Conservation (phyloP, 2,797 vertebrate genomes). For the Sebastes alutus region DNA sequence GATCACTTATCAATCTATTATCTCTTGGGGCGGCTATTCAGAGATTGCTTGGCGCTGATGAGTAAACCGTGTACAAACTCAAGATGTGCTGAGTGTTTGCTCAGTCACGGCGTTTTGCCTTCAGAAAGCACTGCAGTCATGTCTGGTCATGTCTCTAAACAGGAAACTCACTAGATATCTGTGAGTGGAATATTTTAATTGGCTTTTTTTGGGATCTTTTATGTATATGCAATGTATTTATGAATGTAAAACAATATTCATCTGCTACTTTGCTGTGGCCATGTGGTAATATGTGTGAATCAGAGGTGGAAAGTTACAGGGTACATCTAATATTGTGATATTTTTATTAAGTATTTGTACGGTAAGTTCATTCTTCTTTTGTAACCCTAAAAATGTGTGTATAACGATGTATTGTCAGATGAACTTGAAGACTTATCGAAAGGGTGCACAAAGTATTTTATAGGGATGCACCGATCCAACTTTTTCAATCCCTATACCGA, state of each 20-base stretch:
- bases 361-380: neutral
- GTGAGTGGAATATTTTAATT: conserved; percentile 17
- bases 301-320: conserved; percentile 30
- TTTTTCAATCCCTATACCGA: too few relatives aligned
- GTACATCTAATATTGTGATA: conserved; percentile 1
- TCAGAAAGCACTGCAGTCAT: neutral
- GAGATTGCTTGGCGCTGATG: conserved; percentile 3
- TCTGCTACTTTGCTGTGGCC: conserved; percentile 40
- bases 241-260: conserved; percentile 68
- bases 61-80: conserved; percentile 33
- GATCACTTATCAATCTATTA: neutral
- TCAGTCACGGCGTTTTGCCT: conserved; percentile 4
- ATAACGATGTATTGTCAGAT: neutral
- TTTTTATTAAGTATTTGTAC: conserved; percentile 12
- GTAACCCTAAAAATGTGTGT: neutral
- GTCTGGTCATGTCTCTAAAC: neutral
- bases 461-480: too few relatives aligned
- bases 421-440: neutral
- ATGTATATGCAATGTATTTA: conserved; percentile 58
- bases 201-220: conserved; percentile 25
- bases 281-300: conserved; percentile 39
- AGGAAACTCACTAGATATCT: neutral
- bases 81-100: conserved; percentile 32
- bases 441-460: neutral
- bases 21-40: neutral